Evolutionary conservation across 2,797 vertebrate species (phyloP).

Genomic region (Peromyscus melanophrys): DNA sequence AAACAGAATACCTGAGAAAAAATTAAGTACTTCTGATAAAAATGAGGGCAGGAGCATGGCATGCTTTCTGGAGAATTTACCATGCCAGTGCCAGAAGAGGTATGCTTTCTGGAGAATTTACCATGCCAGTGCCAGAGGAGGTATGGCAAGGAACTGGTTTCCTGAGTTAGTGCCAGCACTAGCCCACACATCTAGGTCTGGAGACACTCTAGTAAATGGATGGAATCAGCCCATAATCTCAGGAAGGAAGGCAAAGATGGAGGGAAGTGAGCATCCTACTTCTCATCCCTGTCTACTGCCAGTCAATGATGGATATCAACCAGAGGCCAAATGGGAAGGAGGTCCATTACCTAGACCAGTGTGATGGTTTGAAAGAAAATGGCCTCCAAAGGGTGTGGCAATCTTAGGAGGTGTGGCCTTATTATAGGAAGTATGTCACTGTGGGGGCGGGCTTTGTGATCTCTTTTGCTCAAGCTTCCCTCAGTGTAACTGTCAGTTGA

Average conservation of each 20-base stretch:
- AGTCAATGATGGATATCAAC: neutral
- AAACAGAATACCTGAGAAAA: neutral
- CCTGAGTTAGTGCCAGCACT: neutral
- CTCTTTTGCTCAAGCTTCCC: neutral
- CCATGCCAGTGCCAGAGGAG: fast-evolving
- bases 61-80: neutral
- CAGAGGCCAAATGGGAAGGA: neutral
- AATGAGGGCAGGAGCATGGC: neutral
- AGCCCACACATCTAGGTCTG: too few species aligned
- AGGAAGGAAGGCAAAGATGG: neutral
- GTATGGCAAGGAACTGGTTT: neutral
- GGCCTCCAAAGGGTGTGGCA: neutral
- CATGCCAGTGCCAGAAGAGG: fast-evolving
- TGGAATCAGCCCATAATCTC: neutral
- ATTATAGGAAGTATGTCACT: neutral
- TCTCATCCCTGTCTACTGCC: neutral
- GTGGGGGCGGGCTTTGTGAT: neutral
- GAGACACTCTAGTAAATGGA: neutral
- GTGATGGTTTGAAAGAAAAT: neutral
- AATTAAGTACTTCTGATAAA: neutral
- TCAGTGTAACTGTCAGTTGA: neutral
- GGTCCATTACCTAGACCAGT: neutral
- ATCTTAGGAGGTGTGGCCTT: neutral
- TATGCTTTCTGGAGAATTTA: neutral
- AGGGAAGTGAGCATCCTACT: neutral